Base-by-base conservation (phyloP, 1,140 invertebrate species). In the Temnothorax curvispinosus region DNA sequence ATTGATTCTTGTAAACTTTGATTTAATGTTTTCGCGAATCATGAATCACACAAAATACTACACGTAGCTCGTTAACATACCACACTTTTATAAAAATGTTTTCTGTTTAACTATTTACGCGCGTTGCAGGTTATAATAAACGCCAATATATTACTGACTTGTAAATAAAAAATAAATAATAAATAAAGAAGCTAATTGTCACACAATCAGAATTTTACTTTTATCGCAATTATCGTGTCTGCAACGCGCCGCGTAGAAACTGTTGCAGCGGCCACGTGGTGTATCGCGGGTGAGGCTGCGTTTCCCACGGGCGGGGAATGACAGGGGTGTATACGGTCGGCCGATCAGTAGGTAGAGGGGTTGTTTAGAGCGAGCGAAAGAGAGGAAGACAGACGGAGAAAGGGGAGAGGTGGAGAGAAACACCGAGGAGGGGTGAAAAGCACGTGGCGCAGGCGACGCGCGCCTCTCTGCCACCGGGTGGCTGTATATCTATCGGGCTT, bases 401-500 rank as follows among this genome's bases (percentile, higher is more conserved):
- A 90, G 86, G 74, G 89, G 62, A 86, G 71, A 75, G 86, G 88
- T 78, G 84, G 88, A 78, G 85, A 50, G 85, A 50, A 38, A 89
- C 80, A 75, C 32, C 69, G 56, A 87, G 84, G 87, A 88, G 87
- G 87, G 89, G 67, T 76, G 77, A 80, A 81, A 91, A 92, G 91
- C 92, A 93, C 92, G 92, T 93, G 92, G 92, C 80, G 58, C 67
- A 56, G 85, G 92, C 91, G 90, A 92, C 92, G 92, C 91, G 92
- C 92, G 92, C 92, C 92, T 92, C 91, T 92, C 89, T 76, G 86
- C 80, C 62, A 78, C 82, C 0, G 72, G 81, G 64, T 86, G 87
- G 81, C 87, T 92, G 88, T 93, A 92, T 92, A 92, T 93, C 91
- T 92, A 92, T 93, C 91, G 92, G 84, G 91, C 88, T 90, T 93